Evolutionary conservation across 2,113 vertebrate species (phyloP).

Genomic region (Sebastes fasciatus): DNA sequence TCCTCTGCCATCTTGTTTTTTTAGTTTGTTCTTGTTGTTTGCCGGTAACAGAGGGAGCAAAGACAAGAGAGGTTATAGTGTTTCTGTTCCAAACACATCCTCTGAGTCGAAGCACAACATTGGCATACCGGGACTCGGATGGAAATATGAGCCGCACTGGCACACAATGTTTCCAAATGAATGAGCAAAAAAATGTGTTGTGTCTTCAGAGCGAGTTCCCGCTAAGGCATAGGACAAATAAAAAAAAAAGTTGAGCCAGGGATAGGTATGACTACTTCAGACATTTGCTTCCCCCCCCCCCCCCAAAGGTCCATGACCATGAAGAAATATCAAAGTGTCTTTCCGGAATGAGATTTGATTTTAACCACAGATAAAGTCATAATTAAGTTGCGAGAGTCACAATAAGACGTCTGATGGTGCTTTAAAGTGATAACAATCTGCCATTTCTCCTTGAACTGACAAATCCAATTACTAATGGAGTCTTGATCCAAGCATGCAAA

Average conservation of each 20-base stretch:
- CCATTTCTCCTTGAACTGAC: conserved; percentile 27
- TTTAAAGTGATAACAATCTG: conserved; percentile 32
- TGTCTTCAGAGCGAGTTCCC: conserved; percentile 5
- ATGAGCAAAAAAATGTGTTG: conserved; percentile 27
- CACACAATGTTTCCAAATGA: conserved; percentile 38
- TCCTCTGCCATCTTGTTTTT: conserved; percentile 62
- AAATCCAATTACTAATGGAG: conserved; percentile 39
- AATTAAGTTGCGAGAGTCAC: conserved; percentile 31
- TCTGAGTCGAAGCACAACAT: conserved; percentile 15
- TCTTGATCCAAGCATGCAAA: conserved; percentile 12
- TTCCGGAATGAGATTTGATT: conserved; percentile 1
- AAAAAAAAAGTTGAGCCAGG: conserved; percentile 4
- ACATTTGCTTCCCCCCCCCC: not conserved
- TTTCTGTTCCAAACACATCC: conserved; percentile 27
- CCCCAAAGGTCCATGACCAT: not conserved
- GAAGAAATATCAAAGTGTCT: conserved; percentile 39
- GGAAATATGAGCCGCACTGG: conserved; percentile 41
- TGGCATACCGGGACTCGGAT: conserved; percentile 31
- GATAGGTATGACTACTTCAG: conserved; percentile 14
- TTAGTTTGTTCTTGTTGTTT: conserved; percentile 58
- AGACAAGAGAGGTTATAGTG: conserved; percentile 40
- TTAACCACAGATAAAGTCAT: conserved; percentile 29
- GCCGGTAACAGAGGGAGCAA: conserved; percentile 51
- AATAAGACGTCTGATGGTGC: conserved; percentile 22
- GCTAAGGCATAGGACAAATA: conserved; percentile 5